Evolutionary conservation across 2,888 invertebrate species (phyloP).

Genomic region (Amphimallon solstitiale): DNA sequence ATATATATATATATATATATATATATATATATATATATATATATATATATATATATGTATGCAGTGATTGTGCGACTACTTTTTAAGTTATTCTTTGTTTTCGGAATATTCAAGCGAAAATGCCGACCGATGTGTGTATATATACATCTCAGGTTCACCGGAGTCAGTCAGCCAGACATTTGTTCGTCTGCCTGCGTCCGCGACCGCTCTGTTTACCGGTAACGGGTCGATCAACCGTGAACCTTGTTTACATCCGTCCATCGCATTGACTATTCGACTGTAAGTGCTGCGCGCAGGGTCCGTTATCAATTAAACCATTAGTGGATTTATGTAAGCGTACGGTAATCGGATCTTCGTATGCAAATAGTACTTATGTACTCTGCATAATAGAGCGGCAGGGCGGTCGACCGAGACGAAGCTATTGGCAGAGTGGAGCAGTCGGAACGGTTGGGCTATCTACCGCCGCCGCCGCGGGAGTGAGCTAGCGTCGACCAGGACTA

Average conservation of each 20-base stretch:
- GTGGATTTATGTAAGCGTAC: slow-evolving; percentile 54
- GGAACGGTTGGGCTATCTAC: neutral
- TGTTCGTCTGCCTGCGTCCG: neutral
- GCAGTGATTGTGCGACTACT: neutral
- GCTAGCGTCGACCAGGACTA: too few relatives aligned
- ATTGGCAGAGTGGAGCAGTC: neutral
- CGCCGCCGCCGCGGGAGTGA: too few relatives aligned
- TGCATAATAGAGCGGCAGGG: slow-evolving; percentile 18
- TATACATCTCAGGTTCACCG: neutral
- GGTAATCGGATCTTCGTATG: slow-evolving; percentile 53
- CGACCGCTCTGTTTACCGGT: neutral
- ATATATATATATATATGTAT: neutral
- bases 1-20: too few relatives aligned
- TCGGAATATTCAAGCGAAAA: too few relatives aligned
- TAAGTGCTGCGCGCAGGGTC: slow-evolving; percentile 3
- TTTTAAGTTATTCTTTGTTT: too few relatives aligned
- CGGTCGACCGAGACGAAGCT: neutral
- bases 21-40: neutral
- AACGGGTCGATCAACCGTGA: slow-evolving; percentile 20
- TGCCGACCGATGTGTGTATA: too few relatives aligned
- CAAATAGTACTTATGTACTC: slow-evolving; percentile 46
- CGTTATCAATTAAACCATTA: slow-evolving; percentile 53
- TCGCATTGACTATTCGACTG: slow-evolving; percentile 23
- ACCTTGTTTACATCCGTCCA: slow-evolving; percentile 23
- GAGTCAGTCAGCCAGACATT: slow-evolving; percentile 18